Conservation (phyloP, 1,140 invertebrate genomes). For the Aphidius ervi region DNA sequence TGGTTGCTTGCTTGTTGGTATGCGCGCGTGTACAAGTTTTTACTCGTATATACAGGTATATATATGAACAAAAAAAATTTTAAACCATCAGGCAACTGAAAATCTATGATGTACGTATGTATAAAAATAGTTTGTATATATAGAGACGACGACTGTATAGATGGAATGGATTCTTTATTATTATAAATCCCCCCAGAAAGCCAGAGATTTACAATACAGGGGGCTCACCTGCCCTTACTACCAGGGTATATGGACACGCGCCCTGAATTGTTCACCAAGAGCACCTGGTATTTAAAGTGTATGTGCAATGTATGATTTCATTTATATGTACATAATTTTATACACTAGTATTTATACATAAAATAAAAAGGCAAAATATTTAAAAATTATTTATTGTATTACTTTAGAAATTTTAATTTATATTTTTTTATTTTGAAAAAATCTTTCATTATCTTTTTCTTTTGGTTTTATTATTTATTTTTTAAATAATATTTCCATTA, state of each 20-base stretch:
- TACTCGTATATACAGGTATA: not conserved
- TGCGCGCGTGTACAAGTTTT: no score
- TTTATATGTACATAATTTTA: no score
- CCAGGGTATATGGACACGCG: constrained; percentile 44
- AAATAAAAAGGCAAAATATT: no score
- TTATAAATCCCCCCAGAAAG: constrained; percentile 20
- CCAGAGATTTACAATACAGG: constrained; percentile 54
- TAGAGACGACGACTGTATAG: constrained; percentile 2
- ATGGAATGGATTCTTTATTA: constrained; percentile 21
- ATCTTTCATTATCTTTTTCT: no score
- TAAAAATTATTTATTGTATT: no score
- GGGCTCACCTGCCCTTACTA: constrained; percentile 49
- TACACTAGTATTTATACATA: no score
- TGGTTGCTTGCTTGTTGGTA: no score
- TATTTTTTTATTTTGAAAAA: no score
- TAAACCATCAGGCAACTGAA: not conserved
- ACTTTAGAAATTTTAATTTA: no score
- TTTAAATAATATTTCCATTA: no score
- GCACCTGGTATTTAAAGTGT: constrained; percentile 43
- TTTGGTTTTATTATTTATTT: no score
- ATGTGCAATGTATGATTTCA: not conserved
- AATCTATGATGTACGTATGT: no score
- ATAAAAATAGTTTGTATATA: not conserved
- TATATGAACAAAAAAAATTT: constrained; percentile 19
- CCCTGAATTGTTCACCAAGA: constrained; percentile 30